These are phyloP conservation scores for honey bee (Apis mellifera) DNA, from an alignment of 1,140 invertebrate species.

Conservation along the genomic window DNA sequence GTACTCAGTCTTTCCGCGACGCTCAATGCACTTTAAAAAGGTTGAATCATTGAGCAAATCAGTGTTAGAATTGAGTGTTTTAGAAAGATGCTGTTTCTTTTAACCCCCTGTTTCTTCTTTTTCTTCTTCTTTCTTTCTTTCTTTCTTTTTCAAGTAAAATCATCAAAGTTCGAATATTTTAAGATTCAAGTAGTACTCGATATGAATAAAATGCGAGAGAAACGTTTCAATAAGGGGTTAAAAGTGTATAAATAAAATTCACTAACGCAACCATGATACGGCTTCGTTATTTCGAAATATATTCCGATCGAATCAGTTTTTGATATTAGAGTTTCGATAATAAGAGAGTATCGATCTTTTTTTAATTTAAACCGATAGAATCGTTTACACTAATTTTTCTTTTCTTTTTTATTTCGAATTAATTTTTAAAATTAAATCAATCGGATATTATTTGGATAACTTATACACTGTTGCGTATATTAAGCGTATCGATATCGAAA, in stretches of 20 bases:
- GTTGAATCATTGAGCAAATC: conserved; percentile 42
- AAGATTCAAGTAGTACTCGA: not conserved
- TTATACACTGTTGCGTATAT: no score
- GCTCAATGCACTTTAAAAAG: conserved; percentile 27
- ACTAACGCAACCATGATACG: conserved; percentile 19
- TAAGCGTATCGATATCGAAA: not conserved
- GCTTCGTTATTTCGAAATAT: not conserved
- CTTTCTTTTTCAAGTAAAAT: not conserved
- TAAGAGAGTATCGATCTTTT: not conserved
- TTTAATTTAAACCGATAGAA: not conserved
- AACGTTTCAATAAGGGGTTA: conserved; percentile 14
- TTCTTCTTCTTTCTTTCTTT: no score
- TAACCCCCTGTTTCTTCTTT: not conserved
- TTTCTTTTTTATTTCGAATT: not conserved
- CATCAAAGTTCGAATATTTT: not conserved
- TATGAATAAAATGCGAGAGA: not conserved
- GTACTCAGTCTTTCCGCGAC: conserved; percentile 62
- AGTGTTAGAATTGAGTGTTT: conserved; percentile 50
- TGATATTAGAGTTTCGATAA: no score
- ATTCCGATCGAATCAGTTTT: conserved; percentile 3
- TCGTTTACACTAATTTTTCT: not conserved
- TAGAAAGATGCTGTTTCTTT: conserved; percentile 35
- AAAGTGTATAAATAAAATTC: conserved; percentile 38
- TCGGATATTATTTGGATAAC: not conserved
- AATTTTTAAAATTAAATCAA: not conserved